Evolutionary conservation across 2,888 invertebrate species (phyloP).

Genomic region (Epirrhoe tristata): DNA sequence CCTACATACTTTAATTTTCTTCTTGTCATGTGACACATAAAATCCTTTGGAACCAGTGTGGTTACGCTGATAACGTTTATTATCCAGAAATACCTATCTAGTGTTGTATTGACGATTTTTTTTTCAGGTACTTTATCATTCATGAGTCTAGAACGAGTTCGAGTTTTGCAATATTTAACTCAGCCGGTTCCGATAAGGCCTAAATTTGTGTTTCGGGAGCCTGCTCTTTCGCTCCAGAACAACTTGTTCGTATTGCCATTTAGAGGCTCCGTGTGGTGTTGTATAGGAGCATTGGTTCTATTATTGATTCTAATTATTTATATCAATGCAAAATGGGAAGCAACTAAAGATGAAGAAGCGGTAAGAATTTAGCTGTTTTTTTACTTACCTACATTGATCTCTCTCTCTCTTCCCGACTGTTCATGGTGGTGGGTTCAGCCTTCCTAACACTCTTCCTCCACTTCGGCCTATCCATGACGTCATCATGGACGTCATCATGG

Average conservation of each 20-base stretch:
- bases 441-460: no score
- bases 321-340: slow-evolving; percentile 68
- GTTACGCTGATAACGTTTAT: no score
- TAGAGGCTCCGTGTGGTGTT: slow-evolving; percentile 85
- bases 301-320: slow-evolving; percentile 58
- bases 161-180: slow-evolving; percentile 74
- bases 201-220: slow-evolving; percentile 87
- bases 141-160: slow-evolving; percentile 52
- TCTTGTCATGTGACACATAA: no score
- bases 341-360: slow-evolving; percentile 40
- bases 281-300: slow-evolving; percentile 72
- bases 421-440: no score
- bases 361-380: slow-evolving; percentile 30
- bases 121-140: slow-evolving; percentile 62
- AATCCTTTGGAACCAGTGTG: no score
- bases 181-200: slow-evolving; percentile 67
- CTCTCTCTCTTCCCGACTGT: no score
- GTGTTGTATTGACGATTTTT: neutral
- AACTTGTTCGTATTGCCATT: slow-evolving; percentile 89
- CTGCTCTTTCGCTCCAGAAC: slow-evolving; percentile 87
- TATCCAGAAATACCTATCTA: no score
- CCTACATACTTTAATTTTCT: no score
- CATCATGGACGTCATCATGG: no score
- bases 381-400: no score
- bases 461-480: no score